Evolutionary conservation across 2,113 vertebrate species (phyloP).

Genomic region (Melanostigma gelatinosum): DNA sequence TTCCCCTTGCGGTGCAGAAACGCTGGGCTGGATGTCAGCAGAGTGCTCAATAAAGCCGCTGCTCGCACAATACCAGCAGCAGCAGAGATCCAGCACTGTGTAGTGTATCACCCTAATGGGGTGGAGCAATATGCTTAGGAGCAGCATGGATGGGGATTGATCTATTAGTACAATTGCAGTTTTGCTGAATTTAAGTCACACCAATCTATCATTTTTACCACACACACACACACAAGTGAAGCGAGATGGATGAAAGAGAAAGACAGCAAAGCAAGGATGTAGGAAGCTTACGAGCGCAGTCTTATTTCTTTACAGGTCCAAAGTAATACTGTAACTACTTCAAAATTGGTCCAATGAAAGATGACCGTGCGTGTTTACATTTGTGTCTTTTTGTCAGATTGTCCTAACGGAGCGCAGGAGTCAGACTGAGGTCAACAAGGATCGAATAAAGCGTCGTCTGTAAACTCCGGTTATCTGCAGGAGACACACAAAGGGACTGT

Average conservation of each 20-base stretch:
- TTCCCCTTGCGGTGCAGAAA: conserved; percentile 88
- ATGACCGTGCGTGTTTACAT: background rate
- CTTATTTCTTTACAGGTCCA: conserved; percentile 33
- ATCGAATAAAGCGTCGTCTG: conserved; percentile 8
- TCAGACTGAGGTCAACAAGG: background rate
- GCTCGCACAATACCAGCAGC: conserved; percentile 64
- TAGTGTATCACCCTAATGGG: conserved; percentile 73
- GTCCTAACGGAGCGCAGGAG: background rate
- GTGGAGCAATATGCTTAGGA: conserved; percentile 77
- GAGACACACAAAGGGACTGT: conserved; percentile 1
- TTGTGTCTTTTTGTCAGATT: conserved; percentile 20
- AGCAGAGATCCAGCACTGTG: conserved; percentile 46
- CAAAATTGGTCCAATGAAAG: conserved; percentile 22
- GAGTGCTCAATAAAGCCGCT: conserved; percentile 74
- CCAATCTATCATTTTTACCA: conserved; percentile 72
- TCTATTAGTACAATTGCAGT: conserved; percentile 73
- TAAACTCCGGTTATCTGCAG: conserved; percentile 13
- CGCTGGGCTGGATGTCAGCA: conserved; percentile 67
- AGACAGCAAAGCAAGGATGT: conserved; percentile 27
- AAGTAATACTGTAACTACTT: conserved; percentile 16
- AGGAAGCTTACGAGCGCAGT: conserved; percentile 17
- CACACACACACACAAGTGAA: conserved; percentile 50
- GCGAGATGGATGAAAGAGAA: conserved; percentile 66
- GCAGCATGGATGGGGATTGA: conserved; percentile 61
- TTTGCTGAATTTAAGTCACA: conserved; percentile 68